Evolutionary conservation across 2,113 vertebrate genomes (phyloP).

Genomic region (Peromyscus leucopus): DNA sequence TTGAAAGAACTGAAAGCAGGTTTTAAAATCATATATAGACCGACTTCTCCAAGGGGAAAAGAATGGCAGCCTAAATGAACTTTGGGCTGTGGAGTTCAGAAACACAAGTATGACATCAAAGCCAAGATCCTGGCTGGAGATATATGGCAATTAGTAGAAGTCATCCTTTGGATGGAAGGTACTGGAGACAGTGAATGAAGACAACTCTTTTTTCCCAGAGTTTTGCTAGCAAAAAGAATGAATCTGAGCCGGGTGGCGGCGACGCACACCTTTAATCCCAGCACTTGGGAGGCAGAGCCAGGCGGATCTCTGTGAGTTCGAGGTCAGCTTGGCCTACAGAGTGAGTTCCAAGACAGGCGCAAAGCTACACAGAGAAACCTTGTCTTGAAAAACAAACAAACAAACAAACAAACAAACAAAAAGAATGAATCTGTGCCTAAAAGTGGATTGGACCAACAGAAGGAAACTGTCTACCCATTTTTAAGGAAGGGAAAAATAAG

Average conservation of each 20-base stretch:
- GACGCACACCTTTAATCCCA: no score
- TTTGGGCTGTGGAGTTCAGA: background rate
- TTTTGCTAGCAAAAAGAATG: background rate
- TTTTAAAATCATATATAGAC: background rate
- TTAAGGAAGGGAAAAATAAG: background rate
- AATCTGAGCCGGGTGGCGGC: background rate
- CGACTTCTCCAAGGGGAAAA: slow-evolving; percentile 3
- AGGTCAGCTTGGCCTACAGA: no score
- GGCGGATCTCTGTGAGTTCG: no score
- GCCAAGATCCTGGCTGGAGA: background rate
- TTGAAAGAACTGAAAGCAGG: background rate
- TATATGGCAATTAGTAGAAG: no score
- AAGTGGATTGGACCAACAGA: background rate
- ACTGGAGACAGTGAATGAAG: background rate
- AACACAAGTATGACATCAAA: background rate
- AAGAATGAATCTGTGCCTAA: background rate
- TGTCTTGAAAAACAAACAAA: no score
- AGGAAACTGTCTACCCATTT: background rate
- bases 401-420: no score
- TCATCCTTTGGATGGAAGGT: background rate
- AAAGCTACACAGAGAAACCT: no score
- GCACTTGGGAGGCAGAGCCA: no score
- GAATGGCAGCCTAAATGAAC: background rate
- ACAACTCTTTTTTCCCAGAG: background rate
- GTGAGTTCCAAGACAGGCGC: no score